Percentiles rank a stretch among this genome's conserved stretches.
phyloP scores from a whole-genome alignment of 2,797 vertebrate genomes.

The Tympanoctomys barrerae region DNA sequence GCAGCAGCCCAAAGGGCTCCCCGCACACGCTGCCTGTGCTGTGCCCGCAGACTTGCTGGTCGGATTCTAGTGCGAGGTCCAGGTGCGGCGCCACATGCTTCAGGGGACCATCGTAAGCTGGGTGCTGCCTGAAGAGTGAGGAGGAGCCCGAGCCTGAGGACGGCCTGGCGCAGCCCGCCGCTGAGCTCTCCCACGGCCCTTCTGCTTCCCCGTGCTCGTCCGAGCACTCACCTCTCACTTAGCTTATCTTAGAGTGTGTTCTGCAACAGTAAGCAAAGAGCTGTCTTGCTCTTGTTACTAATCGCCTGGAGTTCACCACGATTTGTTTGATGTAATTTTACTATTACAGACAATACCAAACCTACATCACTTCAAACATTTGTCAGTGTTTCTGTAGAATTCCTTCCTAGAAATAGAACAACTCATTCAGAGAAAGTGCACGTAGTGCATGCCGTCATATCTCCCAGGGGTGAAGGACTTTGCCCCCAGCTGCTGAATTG shows the following conservation, averaged over 20 bases:
- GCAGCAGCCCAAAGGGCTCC: background rate
- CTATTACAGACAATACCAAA: background rate
- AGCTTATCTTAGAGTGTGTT: background rate
- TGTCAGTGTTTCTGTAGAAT: background rate
- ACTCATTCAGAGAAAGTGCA: background rate
- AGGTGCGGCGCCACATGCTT: background rate
- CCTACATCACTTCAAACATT: background rate
- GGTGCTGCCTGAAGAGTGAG: background rate
- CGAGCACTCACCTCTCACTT: background rate
- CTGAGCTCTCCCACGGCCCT: background rate
- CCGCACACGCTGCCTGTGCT: too few relatives aligned
- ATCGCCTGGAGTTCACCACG: background rate
- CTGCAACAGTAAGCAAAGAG: background rate
- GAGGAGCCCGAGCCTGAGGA: background rate
- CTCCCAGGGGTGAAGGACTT: background rate
- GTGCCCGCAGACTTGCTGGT: background rate
- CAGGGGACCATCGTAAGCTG: background rate
- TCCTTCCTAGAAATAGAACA: background rate
- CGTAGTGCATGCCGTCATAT: background rate
- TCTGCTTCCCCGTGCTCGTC: background rate
- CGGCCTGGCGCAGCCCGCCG: background rate
- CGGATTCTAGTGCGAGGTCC: background rate
- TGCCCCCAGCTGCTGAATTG: background rate
- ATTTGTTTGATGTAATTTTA: conserved; percentile 19
- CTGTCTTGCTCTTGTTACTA: background rate